A percentile compares a stretch with the other conserved stretches of the same genome.
phyloP scores from a whole-genome alignment of 1,140 invertebrate genomes.

The Bombyx mori region DNA sequence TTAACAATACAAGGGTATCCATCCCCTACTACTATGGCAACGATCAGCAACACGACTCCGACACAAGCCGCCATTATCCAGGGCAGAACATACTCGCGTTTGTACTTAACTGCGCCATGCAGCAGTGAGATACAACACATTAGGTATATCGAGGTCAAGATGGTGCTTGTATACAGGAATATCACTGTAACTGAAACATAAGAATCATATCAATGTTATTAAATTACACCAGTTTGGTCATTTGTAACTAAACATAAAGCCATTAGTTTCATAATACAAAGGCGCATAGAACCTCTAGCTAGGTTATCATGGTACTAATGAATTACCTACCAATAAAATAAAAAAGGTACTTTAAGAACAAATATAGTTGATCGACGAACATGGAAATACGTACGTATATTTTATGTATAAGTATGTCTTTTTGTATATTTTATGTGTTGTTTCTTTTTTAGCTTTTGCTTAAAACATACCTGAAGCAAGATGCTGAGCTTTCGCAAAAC shows the following conservation, averaged over 20 bases:
- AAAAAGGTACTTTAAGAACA: too few species aligned
- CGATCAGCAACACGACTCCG: conserved; percentile 38
- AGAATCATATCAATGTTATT: background rate
- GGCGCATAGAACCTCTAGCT: too few species aligned
- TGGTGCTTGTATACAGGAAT: conserved; percentile 56
- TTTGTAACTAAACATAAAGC: too few species aligned
- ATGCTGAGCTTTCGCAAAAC: conserved; percentile 56
- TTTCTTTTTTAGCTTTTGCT: background rate
- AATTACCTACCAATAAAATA: too few species aligned
- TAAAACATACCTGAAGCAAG: conserved; percentile 44
- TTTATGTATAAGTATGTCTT: background rate
- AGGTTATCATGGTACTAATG: too few species aligned
- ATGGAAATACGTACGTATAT: background rate
- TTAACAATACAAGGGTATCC: conserved; percentile 49
- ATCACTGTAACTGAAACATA: conserved; percentile 52
- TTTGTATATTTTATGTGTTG: background rate
- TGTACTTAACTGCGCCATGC: conserved; percentile 55
- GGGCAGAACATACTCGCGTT: conserved; percentile 53
- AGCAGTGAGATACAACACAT: conserved; percentile 59
- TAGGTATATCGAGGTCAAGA: conserved; percentile 53
- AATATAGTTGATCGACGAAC: too few species aligned
- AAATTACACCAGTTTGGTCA: too few species aligned
- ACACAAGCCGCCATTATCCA: conserved; percentile 57
- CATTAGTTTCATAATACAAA: too few species aligned
- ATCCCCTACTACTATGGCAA: conserved; percentile 43